Evolutionary conservation across 2,113 vertebrate genomes (phyloP).

Genomic region (Dromaius novaehollandiae): DNA sequence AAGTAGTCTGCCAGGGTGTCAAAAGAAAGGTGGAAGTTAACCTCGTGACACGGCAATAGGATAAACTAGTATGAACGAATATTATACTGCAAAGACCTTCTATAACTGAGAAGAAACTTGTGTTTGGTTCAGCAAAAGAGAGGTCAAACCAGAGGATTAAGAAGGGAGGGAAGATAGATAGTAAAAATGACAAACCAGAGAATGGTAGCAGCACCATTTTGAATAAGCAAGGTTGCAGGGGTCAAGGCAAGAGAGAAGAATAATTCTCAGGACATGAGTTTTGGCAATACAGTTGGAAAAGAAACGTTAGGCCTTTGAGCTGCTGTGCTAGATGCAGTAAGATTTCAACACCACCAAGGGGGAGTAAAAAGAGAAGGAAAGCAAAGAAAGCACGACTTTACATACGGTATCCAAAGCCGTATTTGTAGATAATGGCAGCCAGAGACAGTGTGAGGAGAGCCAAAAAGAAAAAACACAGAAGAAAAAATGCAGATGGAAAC

Average conservation of each 20-base stretch:
- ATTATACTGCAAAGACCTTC: conserved; percentile 10
- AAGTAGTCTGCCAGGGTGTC: conserved; percentile 19
- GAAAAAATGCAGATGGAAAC: not conserved
- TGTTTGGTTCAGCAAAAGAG: conserved; percentile 28
- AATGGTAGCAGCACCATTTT: not conserved
- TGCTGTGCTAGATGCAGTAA: not conserved
- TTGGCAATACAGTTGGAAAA: not conserved
- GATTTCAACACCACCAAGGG: not conserved
- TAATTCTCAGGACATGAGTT: not conserved
- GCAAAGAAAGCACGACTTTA: not conserved
- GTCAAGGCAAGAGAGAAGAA: not conserved
- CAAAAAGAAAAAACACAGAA: not conserved
- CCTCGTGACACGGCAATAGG: conserved; percentile 43
- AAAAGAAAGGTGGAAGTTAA: conserved; percentile 54
- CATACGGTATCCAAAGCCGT: not conserved
- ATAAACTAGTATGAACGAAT: conserved; percentile 23
- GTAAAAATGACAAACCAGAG: not conserved
- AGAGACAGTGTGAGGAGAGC: not conserved
- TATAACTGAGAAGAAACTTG: conserved; percentile 12
- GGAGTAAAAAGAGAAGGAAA: not conserved
- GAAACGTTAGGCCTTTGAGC: not conserved
- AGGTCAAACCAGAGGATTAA: not conserved
- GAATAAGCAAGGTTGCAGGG: conserved; percentile 15
- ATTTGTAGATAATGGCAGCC: not conserved
- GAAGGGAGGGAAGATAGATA: not conserved